phyloP scores from a whole-genome alignment of 2,797 vertebrate species.

The Novumbra hubbsi region DNA sequence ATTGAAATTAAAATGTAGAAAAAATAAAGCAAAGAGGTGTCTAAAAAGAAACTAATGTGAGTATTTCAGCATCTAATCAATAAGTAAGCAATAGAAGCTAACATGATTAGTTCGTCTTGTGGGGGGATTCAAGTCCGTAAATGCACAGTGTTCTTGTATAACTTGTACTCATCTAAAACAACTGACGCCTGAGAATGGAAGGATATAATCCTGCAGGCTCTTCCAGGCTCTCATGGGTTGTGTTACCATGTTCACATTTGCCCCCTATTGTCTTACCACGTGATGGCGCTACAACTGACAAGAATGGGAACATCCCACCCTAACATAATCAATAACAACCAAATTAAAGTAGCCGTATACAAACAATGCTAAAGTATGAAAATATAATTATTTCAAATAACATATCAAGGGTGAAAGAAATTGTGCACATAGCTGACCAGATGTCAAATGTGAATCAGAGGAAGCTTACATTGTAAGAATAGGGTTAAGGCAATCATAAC shows the following conservation, averaged over 20 bases:
- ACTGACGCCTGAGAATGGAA: not conserved
- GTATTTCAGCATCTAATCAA: not conserved
- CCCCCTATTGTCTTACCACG: constrained; percentile 4
- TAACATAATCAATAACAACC: not conserved
- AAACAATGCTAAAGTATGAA: not conserved
- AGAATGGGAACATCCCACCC: not conserved
- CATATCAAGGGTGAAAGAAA: not conserved
- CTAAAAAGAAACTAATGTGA: not conserved
- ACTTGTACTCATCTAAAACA: not conserved
- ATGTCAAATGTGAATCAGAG: not conserved
- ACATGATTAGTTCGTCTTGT: not conserved
- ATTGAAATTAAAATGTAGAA: not conserved
- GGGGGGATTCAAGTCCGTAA: not conserved
- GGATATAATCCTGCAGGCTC: not conserved
- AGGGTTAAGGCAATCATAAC: too few relatives aligned
- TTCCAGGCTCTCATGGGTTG: not conserved
- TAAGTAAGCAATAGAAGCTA: not conserved
- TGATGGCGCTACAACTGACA: not conserved
- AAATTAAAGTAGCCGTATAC: not conserved
- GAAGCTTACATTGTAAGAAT: not conserved
- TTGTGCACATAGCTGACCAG: not conserved
- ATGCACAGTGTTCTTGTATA: not conserved
- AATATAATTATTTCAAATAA: not conserved
- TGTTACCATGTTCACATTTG: not conserved
- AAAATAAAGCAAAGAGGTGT: not conserved